phyloP scores from a whole-genome alignment of 2,113 vertebrate genomes.

The Bubalus kerabau region DNA sequence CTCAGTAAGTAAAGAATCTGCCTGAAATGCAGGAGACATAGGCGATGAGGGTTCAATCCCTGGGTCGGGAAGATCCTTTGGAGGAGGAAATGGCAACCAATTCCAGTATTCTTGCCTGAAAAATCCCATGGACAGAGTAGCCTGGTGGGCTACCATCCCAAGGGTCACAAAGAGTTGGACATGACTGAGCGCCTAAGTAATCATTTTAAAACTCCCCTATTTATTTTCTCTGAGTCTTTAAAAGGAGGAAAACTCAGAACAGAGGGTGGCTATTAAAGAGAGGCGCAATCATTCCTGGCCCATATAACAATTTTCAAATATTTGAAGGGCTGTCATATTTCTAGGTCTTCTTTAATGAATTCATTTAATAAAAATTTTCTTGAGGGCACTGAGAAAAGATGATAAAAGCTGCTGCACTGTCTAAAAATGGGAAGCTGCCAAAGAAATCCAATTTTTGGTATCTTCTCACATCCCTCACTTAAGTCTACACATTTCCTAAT shows the following conservation, averaged over 20 bases:
- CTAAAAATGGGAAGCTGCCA: background rate
- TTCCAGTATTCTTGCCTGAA: background rate
- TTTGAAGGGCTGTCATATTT: background rate
- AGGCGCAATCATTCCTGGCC: background rate
- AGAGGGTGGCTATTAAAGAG: background rate
- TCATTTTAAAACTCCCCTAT: background rate
- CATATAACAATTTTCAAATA: background rate
- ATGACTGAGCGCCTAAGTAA: background rate
- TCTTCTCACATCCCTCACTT: background rate
- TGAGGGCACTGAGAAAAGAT: background rate
- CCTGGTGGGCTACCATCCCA: background rate
- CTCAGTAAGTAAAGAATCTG: background rate
- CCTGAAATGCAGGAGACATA: background rate
- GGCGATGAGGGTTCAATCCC: background rate
- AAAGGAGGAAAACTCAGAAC: background rate
- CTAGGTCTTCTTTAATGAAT: constrained; percentile 8
- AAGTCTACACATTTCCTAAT: background rate
- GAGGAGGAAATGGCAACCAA: background rate
- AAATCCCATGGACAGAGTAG: background rate
- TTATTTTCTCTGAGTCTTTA: background rate
- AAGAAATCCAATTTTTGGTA: background rate
- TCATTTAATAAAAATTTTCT: constrained; percentile 3
- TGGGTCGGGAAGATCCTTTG: background rate
- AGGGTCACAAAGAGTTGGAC: background rate
- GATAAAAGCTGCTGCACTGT: background rate